Evolutionary conservation across 2,888 invertebrate species (phyloP), one percentile per base, ranked within the genome.

Genomic region (Ptycholaimellus sp.): DNA sequence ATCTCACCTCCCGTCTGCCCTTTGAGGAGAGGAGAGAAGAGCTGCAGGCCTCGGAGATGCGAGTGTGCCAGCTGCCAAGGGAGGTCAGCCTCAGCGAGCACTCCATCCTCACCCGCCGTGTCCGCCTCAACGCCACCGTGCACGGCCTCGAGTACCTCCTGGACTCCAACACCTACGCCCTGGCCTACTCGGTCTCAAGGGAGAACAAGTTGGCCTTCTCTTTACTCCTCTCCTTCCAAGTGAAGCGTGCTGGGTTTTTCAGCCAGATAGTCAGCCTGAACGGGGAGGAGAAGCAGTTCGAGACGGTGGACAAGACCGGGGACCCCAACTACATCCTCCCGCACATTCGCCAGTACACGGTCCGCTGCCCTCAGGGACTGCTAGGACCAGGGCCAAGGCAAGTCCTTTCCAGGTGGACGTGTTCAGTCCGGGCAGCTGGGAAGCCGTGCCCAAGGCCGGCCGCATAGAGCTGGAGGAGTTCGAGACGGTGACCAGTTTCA

Each of bases 101-200:
- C n/a, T n/a, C n/a, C n/a, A n/a, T n/a, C n/a, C n/a, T n/a, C n/a
- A n/a, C 45, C 19, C 43, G 46, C 20, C 49, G 48, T 33, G 40
- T 53, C 23, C 44, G 45, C 51, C 58, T 57, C 52, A 67, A 80
- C 0, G 78, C 78, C 53, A 87, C 85, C 0, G 82, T 90, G 0
- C 80, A 82, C 58, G 79, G 77, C 60, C 75, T 90, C 21, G 75
- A 77, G 1, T 96, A 85, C 64, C 85, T 56, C 34, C 45, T 53
- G 40, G 49, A 53, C n/a, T 42, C 43, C 6, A 49, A 62, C 60
- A 82, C 85, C 0, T 49, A 48, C 38, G 49, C 45, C 2, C n/a
- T 59, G 37, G 29, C n/a, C n/a, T n/a, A n/a, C n/a, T n/a, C n/a
- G n/a, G n/a, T n/a, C n/a, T n/a, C n/a, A n/a, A n/a, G n/a, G n/a